These are phyloP conservation scores for Myzus persicae DNA, from an alignment of 1,140 invertebrate species.

Conservation along the genomic window DNA sequence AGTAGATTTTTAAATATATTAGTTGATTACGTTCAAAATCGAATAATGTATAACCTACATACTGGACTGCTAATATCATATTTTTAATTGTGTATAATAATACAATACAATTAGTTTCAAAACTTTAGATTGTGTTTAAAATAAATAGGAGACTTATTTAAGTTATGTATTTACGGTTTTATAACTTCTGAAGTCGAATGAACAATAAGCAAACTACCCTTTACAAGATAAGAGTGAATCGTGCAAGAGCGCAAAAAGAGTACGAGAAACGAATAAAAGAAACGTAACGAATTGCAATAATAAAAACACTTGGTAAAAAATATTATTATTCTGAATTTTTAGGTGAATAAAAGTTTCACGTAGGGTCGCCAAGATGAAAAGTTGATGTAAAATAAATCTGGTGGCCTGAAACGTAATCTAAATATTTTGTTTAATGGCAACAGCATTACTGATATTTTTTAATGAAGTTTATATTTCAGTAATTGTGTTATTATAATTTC, in stretches of 20 bases:
- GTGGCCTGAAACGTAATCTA: neutral
- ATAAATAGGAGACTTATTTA: conserved; percentile 16
- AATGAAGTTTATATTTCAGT: neutral
- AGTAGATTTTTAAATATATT: neutral
- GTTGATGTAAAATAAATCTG: conserved; percentile 5
- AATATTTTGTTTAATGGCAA: neutral
- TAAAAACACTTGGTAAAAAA: conserved; percentile 15
- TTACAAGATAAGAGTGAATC: conserved; percentile 33
- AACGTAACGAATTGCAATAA: neutral
- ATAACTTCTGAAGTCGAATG: conserved; percentile 14
- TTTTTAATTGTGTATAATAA: neutral
- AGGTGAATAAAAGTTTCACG: neutral
- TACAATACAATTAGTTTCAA: conserved; percentile 11
- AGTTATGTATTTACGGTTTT: conserved; percentile 23
- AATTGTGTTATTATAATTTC: neutral
- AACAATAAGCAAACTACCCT: conserved; percentile 7
- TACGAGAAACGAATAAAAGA: neutral
- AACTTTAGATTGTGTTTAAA: conserved; percentile 2
- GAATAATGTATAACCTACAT: neutral
- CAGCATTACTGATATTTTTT: neutral
- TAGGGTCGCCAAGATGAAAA: neutral
- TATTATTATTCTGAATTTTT: neutral
- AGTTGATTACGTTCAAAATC: neutral
- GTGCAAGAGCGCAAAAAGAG: neutral
- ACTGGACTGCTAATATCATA: neutral